Evolutionary conservation across 2,888 invertebrate genomes (phyloP), one percentile per base, ranked within the genome.

Genomic region (Nomada lathburiana): DNA sequence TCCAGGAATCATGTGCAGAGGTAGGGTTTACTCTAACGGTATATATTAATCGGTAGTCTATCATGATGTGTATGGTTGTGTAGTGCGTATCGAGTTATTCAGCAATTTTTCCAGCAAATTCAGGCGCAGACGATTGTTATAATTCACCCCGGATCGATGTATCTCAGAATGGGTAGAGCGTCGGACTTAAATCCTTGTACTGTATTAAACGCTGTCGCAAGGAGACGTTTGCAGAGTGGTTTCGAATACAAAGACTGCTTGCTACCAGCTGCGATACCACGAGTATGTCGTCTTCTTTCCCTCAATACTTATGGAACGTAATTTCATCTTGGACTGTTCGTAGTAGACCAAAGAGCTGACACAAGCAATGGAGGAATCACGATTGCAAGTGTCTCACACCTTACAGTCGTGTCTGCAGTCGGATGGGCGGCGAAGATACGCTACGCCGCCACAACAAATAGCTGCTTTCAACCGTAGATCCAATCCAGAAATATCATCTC

Each of bases 111-210:
- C 83, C 94, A 96, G 94, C 96, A 96, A 93, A 96, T 97, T 84
- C 96, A 97, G 89, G 96, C 97, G 0, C 97, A 97, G 90, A 96
- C 97, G 80, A 97, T 98, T 59, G 97, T 99, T 79, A 97, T 99
- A n/a, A 98, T 99, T 75, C 98, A 99, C 92, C 98, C 99, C 26
- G 99, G 99, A 10, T 99, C 98, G 0, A 95, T 97, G 65, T 97
- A 98, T 93, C 95, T 99, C 36, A 95, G 98, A 82, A 97, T 99
- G 92, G 99, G 99, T 0, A 94, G 98, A 89, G 98, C 98, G 1
- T 98, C 98, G 0, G 99, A 99, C 93, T 94, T 98, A 3, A 96
- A 97, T 92, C 99, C 99, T 13, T 95, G 97, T 74, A 97, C 97
- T 53, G 95, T 98, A 77, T 95, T 98, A 0, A 98, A 99, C 94